A percentile compares a stretch with the other conserved stretches of the same genome.
phyloP scores from a whole-genome alignment of 2,888 invertebrate species.

The Cryptophagus acutangulus region DNA sequence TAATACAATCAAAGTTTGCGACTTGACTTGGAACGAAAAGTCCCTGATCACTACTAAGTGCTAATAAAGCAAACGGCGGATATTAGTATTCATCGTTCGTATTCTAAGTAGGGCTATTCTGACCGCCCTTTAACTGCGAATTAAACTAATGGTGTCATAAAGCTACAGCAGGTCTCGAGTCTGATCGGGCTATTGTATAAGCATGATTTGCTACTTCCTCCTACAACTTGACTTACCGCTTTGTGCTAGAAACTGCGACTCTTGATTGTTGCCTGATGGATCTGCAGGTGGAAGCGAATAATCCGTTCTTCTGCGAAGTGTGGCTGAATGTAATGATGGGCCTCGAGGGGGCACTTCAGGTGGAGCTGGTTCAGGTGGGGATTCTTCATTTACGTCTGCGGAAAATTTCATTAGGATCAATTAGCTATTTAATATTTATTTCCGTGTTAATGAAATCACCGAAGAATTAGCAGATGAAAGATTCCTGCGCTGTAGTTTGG shows the following conservation, averaged over 20 bases:
- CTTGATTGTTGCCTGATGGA: conserved; percentile 29
- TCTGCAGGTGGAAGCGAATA: conserved; percentile 51
- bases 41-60: too few relatives aligned
- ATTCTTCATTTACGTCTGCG: conserved; percentile 60
- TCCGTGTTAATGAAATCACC: too few relatives aligned
- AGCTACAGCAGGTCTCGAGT: conserved; percentile 20
- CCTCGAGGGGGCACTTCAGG: conserved; percentile 84
- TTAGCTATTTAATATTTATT: too few relatives aligned
- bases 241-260: conserved; percentile 44
- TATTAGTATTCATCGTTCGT: too few relatives aligned
- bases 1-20: too few relatives aligned
- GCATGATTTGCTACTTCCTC: conserved; percentile 32
- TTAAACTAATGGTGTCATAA: conserved; percentile 45
- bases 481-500: too few relatives aligned
- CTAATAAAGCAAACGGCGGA: too few relatives aligned
- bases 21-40: too few relatives aligned
- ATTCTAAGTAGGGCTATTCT: conserved; percentile 9
- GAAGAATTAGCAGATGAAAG: too few relatives aligned
- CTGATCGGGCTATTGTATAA: conserved; percentile 1
- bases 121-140: conserved; percentile 41
- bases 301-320: conserved; percentile 55
- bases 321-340: conserved; percentile 65
- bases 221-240: conserved; percentile 36
- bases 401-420: too few relatives aligned
- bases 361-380: conserved; percentile 80